Conservation (phyloP, 2,888 invertebrate species). For the Hirtodrosophila trivittata region DNA sequence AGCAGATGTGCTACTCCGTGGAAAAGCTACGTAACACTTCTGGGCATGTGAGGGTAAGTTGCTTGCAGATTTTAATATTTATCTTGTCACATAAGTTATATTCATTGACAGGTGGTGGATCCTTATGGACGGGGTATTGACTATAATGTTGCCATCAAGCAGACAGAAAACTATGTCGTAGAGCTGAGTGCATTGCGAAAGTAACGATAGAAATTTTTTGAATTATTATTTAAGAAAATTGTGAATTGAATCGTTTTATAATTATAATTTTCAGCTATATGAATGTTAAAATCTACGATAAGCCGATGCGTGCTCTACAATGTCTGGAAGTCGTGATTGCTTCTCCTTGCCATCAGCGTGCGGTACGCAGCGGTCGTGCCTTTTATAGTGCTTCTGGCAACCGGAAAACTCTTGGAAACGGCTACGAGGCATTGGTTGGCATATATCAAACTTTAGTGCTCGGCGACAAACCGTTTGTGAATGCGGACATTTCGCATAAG, state of each 20-base stretch:
- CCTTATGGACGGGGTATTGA: conserved; percentile 49
- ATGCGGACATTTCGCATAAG: conserved; percentile 95
- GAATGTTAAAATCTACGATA: conserved; percentile 76
- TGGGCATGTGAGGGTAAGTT: conserved; percentile 69
- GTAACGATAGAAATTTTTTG: conserved; percentile 51
- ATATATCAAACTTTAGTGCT: conserved; percentile 96
- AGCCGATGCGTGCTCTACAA: conserved; percentile 84
- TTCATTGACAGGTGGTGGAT: conserved; percentile 64
- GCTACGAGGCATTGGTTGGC: conserved; percentile 96
- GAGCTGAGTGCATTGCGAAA: conserved; percentile 76
- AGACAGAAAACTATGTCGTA: conserved; percentile 64
- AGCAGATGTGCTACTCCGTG: conserved; percentile 86
- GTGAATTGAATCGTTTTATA: no score
- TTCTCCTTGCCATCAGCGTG: conserved; percentile 82
- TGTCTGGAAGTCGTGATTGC: conserved; percentile 88
- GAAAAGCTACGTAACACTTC: conserved; percentile 37
- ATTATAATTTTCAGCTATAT: conserved; percentile 71
- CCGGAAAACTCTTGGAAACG: conserved; percentile 87
- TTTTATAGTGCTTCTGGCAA: conserved; percentile 87
- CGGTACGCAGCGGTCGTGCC: conserved; percentile 85
- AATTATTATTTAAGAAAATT: no score
- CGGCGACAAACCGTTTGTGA: conserved; percentile 94
- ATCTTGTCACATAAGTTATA: not conserved
- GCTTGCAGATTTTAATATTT: not conserved
- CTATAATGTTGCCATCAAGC: conserved; percentile 75